These are phyloP conservation scores for Geotrupes spiniger DNA, from an alignment of 2,888 invertebrate genomes.

Conservation along the genomic window DNA sequence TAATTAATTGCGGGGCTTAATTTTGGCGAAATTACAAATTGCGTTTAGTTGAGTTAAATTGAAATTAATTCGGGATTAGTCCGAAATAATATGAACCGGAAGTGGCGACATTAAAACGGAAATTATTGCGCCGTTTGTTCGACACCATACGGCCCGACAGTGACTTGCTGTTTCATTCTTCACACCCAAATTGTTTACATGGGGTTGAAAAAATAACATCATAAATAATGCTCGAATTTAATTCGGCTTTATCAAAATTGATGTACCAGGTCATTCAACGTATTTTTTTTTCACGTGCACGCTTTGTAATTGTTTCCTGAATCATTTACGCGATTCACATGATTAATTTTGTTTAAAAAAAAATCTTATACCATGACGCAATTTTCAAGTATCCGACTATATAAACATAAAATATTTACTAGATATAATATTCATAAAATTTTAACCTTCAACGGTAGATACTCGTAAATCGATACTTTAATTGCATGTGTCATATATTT, in stretches of 20 bases:
- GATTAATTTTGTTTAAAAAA: too few relatives aligned
- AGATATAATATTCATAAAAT: too few relatives aligned
- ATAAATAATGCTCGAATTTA: conserved; percentile 10
- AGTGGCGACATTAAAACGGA: conserved; percentile 30
- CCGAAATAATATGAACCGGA: conserved; percentile 27
- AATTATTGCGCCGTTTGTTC: conserved; percentile 28
- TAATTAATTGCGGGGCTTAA: too few relatives aligned
- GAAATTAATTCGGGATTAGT: conserved; percentile 20
- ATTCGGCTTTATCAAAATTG: conserved; percentile 1
- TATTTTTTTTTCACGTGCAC: too few relatives aligned
- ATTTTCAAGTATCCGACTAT: too few relatives aligned
- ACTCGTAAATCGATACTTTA: too few relatives aligned
- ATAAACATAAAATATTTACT: too few relatives aligned
- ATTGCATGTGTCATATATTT: too few relatives aligned
- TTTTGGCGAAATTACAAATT: conserved; percentile 1
- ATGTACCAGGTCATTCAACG: not conserved
- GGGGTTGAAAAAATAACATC: conserved; percentile 17
- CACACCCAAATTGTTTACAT: conserved; percentile 10
- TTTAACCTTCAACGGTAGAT: too few relatives aligned
- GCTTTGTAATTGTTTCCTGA: too few relatives aligned
- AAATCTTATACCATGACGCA: too few relatives aligned
- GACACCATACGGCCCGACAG: conserved; percentile 24
- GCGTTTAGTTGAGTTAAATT: conserved; percentile 11
- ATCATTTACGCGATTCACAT: too few relatives aligned
- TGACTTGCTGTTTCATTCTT: conserved; percentile 27